A percentile compares a stretch with the other conserved stretches of the same genome.
phyloP scores from a whole-genome alignment of 2,888 invertebrate genomes.

The Callosobruchus maculatus region DNA sequence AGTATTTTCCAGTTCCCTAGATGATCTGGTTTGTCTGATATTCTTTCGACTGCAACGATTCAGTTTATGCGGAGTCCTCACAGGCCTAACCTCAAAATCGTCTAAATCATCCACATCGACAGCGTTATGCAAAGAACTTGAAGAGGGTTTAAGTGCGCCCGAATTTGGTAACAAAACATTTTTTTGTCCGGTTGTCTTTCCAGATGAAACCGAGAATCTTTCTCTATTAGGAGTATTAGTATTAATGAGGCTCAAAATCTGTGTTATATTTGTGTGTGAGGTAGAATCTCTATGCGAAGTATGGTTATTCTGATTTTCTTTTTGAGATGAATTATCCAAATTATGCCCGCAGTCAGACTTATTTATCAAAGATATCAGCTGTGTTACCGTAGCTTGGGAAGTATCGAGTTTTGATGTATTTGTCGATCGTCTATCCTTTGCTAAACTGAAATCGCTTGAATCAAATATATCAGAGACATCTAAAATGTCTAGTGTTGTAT shows the following conservation, averaged over 20 bases:
- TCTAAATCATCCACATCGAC: not conserved
- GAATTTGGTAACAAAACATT: not conserved
- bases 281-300: not conserved
- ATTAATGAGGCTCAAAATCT: not conserved
- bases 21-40: not conserved
- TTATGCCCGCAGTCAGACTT: not conserved
- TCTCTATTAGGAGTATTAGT: not conserved
- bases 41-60: not conserved
- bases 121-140: not conserved
- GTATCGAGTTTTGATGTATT: not conserved
- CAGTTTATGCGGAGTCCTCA: not conserved
- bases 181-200: no score
- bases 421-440: not conserved
- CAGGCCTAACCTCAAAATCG: not conserved
- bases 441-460: not conserved
- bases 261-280: no score
- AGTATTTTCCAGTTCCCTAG: not conserved
- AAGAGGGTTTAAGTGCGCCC: not conserved
- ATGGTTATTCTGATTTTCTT: not conserved
- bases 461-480: not conserved
- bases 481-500: not conserved
- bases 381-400: not conserved
- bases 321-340: not conserved
- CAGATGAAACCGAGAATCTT: not conserved
- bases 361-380: conserved; percentile 1